Base-by-base conservation (phyloP, 1,140 invertebrate species). In the Uloborus diversus region DNA sequence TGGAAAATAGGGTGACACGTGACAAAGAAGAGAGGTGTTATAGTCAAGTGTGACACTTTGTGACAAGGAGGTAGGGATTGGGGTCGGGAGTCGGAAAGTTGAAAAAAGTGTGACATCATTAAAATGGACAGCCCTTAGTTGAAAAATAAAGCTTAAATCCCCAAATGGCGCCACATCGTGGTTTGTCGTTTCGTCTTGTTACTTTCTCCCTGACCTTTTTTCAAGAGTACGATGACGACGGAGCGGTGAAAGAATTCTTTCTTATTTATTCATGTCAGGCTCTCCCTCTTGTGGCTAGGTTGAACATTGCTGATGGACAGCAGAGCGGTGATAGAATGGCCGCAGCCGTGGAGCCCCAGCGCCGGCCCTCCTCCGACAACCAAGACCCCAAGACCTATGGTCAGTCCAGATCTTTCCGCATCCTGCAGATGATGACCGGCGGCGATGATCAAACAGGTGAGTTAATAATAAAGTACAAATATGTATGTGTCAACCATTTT, bases 381-480 rank as follows among this genome's bases (percentile, higher is more conserved):
- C 42, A 65, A 33, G 70, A 75, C 70, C 37, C 70, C 33, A 65
- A 49, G 61, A 53, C 32, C 23, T 51, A 49, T 7, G 73, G 73
- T 65, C 73, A 76, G 32, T 76, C 73, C 32, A 64, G 73, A 85
- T 94, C 94, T 27, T 96, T 96, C 86, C 91, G 90, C 85, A 92
- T 95, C 85, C 87, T 96, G 47, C 94, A 95, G 87, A 91, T 92
- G 42, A 94, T 94, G 92, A 94, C 93, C 53, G 89, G 81, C 20
- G 82, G 82, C 35, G 68, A 81, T 14, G 57, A 81, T 30, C 61
- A 47, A 25, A 65, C 73, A 65, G 73, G 73, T 76, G 25, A 27
- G 62, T 25, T 14, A 4, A 56, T 11, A 11, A n/a, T n/a, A n/a
- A n/a, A n/a, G n/a, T n/a, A n/a, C n/a, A n/a, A n/a, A n/a, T n/a